Conservation (phyloP, 1,140 invertebrate genomes). For the Drosophila parabipectinata region DNA sequence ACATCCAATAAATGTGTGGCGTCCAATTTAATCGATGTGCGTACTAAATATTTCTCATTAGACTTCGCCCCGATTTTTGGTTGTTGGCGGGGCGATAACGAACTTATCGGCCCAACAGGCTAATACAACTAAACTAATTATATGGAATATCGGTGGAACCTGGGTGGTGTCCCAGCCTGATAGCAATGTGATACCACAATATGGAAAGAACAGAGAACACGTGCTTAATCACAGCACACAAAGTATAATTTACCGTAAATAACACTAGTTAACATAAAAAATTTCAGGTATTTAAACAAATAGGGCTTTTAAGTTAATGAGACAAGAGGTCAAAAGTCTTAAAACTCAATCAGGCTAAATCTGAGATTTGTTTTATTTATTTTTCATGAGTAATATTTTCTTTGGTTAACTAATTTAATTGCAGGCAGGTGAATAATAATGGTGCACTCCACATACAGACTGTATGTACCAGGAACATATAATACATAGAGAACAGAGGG, state of each 20-base stretch:
- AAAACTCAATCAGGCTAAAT: no score
- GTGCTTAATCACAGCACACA: conserved; percentile 39
- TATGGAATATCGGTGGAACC: conserved; percentile 6
- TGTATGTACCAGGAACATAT: background rate
- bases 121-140: conserved; percentile 36
- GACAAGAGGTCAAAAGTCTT: no score
- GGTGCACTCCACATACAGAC: background rate
- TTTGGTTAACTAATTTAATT: background rate
- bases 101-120: conserved; percentile 25
- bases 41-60: conserved; percentile 33
- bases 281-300: no score
- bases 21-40: conserved; percentile 41
- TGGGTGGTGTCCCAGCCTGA: conserved; percentile 1
- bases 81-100: conserved; percentile 1
- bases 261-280: background rate
- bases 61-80: background rate
- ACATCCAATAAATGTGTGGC: conserved; percentile 50
- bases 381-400: background rate
- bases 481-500: background rate
- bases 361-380: no score
- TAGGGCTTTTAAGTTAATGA: background rate
- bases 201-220: conserved; percentile 55
- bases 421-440: background rate
- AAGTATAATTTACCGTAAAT: conserved; percentile 56
- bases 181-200: conserved; percentile 30